These are phyloP conservation scores for Drosophila pallidifrons DNA, from an alignment of 1,140 invertebrate species.

Conservation along the genomic window DNA sequence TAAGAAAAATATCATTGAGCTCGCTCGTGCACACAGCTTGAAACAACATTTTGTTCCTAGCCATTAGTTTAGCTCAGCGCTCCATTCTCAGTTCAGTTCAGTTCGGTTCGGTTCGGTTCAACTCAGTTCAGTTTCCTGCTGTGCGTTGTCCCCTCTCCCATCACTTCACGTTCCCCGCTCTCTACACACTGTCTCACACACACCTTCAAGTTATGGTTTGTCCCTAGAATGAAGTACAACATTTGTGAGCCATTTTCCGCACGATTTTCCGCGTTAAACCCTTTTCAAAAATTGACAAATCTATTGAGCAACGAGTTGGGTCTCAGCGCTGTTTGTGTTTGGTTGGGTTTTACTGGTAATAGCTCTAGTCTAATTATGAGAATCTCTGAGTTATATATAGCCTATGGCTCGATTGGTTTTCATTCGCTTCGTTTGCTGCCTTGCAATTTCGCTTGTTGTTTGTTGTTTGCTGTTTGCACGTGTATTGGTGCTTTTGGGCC, in stretches of 20 bases:
- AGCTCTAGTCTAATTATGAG: conserved; percentile 45
- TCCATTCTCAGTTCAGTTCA: conserved; percentile 41
- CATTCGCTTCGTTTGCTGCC: conserved; percentile 15
- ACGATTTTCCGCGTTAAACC: conserved; percentile 60
- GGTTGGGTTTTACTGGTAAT: neutral
- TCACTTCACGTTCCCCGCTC: neutral
- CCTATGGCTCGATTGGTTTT: conserved; percentile 25
- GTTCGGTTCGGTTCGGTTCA: conserved; percentile 19
- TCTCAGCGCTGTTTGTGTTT: neutral
- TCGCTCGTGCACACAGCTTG: conserved; percentile 81
- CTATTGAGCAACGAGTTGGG: conserved; percentile 16
- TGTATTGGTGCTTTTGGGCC: conserved; percentile 50
- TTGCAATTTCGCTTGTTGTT: conserved; percentile 35
- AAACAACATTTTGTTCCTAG: conserved; percentile 77
- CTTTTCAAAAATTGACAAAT: conserved; percentile 58
- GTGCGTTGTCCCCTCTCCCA: conserved; percentile 6
- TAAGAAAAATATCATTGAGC: conserved; percentile 71
- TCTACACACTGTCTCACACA: conserved; percentile 6
- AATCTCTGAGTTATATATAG: conserved; percentile 35
- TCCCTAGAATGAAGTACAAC: conserved; percentile 9
- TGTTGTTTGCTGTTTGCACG: conserved; percentile 2
- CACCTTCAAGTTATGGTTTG: conserved; percentile 24
- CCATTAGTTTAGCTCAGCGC: conserved; percentile 71
- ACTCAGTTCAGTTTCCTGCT: conserved; percentile 56
- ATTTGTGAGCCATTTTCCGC: conserved; percentile 60